Base-by-base conservation (phyloP, 2,888 invertebrate genomes). In the Caradrina clavipalpis region DNA sequence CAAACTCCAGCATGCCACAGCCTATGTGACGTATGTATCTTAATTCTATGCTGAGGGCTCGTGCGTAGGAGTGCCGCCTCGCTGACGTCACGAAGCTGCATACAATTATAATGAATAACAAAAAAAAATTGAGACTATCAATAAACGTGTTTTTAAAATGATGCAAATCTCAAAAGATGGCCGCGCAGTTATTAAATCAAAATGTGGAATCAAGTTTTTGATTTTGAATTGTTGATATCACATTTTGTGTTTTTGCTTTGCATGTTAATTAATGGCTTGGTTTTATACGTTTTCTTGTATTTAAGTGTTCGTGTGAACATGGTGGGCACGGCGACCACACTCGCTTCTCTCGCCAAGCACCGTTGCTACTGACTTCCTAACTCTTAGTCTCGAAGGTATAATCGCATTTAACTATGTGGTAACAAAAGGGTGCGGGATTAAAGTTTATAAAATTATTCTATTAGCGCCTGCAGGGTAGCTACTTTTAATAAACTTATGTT, bases 11-110 rank as follows among this genome's bases (percentile, higher is more conserved):
- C 57, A 21, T 42, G 39, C 45, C 61, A 26, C 31, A n/a, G 53
- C 35, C 19, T 50, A 2, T 1, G 13, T 78, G 77, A 78, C 77
- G 77, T 66, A 13, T 19, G n/a, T 4, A 21, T 35, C 35, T 49
- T 54, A 60, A 63, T 50, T 22, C 4, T 26, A 54, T 69, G 50
- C 45, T 54, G 70, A 60, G 55, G 56, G 58, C n/a, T 15, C 10
- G 5, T n/a, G 22, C 19, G 62, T 65, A 62, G 47, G 54, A 17
- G 53, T 59, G 45, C 31, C 35, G 49, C 21, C 15, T n/a, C 21
- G 4, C 26, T 66, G 79, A 75, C 79, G 79, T 77, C 75, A 77
- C 7, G 15, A 3, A 57, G 4, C 31, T 55, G 57, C 26, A 53
- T 50, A 10, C n/a, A 11, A 15, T 4, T 50, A 15, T 10, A 19